Conservation (phyloP, 1,140 invertebrate genomes). For the Hyles vespertilio region DNA sequence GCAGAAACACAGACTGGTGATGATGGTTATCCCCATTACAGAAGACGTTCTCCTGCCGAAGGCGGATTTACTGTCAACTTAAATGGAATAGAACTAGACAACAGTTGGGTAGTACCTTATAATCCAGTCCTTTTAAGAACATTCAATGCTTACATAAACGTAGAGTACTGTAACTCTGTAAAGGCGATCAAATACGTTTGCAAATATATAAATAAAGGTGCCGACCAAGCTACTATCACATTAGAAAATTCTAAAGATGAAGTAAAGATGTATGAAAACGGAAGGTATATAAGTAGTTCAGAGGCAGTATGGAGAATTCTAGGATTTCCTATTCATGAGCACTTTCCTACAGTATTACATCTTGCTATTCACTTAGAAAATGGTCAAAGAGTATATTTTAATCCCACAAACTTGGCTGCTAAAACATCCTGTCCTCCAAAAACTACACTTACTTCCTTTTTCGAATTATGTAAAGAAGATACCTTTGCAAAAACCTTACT, state of each 20-base stretch:
- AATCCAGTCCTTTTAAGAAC: background rate
- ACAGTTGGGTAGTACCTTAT: background rate
- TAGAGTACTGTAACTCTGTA: background rate
- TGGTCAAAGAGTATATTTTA: slow-evolving; percentile 32
- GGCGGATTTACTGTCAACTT: background rate
- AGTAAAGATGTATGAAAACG: background rate
- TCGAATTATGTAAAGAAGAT: slow-evolving; percentile 26
- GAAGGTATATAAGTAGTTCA: slow-evolving; percentile 33
- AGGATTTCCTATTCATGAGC: slow-evolving; percentile 59
- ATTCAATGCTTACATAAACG: background rate
- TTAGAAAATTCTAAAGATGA: slow-evolving; percentile 2
- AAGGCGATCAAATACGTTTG: background rate
- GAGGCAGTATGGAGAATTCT: slow-evolving; percentile 69
- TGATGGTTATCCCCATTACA: background rate
- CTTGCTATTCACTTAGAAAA: slow-evolving; percentile 39
- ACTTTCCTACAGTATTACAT: slow-evolving; percentile 53
- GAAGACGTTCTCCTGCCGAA: background rate
- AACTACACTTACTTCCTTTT: slow-evolving; percentile 35
- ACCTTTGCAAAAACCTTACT: slow-evolving; percentile 28
- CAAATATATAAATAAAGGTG: slow-evolving; percentile 9
- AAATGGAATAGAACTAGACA: background rate
- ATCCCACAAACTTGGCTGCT: slow-evolving; percentile 22
- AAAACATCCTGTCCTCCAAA: slow-evolving; percentile 27
- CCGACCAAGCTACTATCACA: slow-evolving; percentile 5
- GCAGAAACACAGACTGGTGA: background rate